Percentiles rank a stretch among this genome's conserved stretches.
Evolutionary conservation across 1,140 invertebrate species (phyloP).

Genomic region (Nasonia vitripennis): DNA sequence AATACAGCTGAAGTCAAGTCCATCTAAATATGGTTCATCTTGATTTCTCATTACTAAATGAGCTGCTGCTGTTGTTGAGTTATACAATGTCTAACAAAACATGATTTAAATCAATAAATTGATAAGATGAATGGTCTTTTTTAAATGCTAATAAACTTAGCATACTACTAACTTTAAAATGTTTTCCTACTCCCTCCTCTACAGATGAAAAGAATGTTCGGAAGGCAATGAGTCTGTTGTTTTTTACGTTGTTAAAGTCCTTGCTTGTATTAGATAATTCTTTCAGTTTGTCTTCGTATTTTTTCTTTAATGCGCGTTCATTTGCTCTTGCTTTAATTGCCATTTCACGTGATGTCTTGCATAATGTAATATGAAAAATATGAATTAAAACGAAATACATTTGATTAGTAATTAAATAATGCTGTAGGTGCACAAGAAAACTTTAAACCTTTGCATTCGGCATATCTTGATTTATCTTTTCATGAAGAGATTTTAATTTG

Average conservation of each 20-base stretch:
- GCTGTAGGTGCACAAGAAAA: background rate
- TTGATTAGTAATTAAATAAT: background rate
- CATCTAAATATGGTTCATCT: slow-evolving; percentile 98
- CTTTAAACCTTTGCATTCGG: slow-evolving; percentile 17
- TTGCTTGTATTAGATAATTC: slow-evolving; percentile 90
- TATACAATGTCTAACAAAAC: slow-evolving; percentile 85
- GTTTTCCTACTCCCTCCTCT: slow-evolving; percentile 92
- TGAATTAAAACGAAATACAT: background rate
- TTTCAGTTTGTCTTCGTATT: slow-evolving; percentile 89
- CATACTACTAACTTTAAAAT: slow-evolving; percentile 87
- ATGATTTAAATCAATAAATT: slow-evolving; percentile 8
- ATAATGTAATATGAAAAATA: background rate
- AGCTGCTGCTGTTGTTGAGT: slow-evolving; percentile 94
- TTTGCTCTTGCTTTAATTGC: slow-evolving; percentile 8
- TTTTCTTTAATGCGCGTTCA: slow-evolving; percentile 89
- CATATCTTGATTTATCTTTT: background rate
- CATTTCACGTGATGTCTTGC: slow-evolving; percentile 57
- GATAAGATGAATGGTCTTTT: background rate
- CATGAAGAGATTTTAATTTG: slow-evolving; percentile 67
- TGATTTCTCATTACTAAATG: slow-evolving; percentile 97
- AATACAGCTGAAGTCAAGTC: slow-evolving; percentile 98
- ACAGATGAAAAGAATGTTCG: slow-evolving; percentile 95
- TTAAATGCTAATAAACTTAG: too few relatives aligned
- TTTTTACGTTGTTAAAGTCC: slow-evolving; percentile 93
- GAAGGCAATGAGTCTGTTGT: slow-evolving; percentile 90